Base-by-base conservation (phyloP, 2,113 vertebrate species). In the Nipponia nippon region DNA sequence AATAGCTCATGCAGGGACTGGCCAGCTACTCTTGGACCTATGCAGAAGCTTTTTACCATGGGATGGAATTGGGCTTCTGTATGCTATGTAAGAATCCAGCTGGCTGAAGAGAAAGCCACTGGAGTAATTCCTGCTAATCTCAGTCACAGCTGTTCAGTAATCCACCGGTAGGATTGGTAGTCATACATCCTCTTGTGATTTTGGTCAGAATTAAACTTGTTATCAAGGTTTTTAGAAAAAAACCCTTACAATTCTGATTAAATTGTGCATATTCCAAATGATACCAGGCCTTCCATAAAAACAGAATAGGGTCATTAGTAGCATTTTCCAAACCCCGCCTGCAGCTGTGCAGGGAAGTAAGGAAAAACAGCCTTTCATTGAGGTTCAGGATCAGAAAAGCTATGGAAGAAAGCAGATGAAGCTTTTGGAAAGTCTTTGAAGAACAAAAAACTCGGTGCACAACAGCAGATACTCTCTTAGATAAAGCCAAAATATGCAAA, bases 141-240 rank as follows among this genome's bases (percentile, higher is more conserved):
- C 50, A 38, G 71, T 21, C 55, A 46, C 95, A 97, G 87, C 93
- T 97, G 95, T 65, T 95, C 53, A 40, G 66, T 91, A 91, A 91
- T 91, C 87, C 38, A 73, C 26, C n/a, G 77, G 29, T 36, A 80
- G 71, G 66, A 4, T 10, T 90, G n/a, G 62, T 73, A 73, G 36
- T 69, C 75, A 36, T n/a, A 49, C 21, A 19, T 94, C 71, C 70
- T 91, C 82, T 70, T 94, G 82, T 0, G 2, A 36, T 95, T 96
- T 78, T 90, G 67, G 61, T 89, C 59, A 88, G 94, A 96, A 91
- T 95, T 86, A 84, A 90, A 96, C 49, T 91, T 63, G 44, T 81
- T 82, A 82, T 72, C 25, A 38, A 73, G 38, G 22, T 58, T 90
- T 84, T 83, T 2, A 6, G 22, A 58, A 58, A 47, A 50, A 53